Evolutionary conservation across 2,797 vertebrate genomes (phyloP).

Genomic region (Hirundo rustica): DNA sequence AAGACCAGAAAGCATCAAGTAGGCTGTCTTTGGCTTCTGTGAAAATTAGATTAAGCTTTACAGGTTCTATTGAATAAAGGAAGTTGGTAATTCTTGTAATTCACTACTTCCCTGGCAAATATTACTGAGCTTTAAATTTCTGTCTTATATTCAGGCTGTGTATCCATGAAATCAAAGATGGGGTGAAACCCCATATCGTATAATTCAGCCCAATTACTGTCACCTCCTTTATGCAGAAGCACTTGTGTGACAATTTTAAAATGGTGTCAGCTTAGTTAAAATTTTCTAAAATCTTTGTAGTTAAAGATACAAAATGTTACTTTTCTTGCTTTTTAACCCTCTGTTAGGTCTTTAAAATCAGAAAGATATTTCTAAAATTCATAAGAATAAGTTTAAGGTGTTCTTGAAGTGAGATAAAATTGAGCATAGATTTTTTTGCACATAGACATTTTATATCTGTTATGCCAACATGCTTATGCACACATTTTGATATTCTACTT

Average conservation of each 20-base stretch:
- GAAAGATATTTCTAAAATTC: neutral
- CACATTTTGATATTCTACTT: constrained; percentile 21
- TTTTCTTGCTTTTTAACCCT: neutral
- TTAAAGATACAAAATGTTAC: neutral
- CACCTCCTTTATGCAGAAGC: neutral
- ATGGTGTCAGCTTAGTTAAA: neutral
- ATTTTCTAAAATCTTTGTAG: neutral
- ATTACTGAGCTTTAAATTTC: neutral
- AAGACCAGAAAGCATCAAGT: neutral
- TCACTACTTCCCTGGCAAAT: neutral
- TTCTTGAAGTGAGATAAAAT: neutral
- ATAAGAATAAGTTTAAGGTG: neutral
- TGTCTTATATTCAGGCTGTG: neutral
- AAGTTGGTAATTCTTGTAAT: neutral
- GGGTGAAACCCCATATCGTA: neutral
- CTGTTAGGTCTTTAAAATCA: neutral
- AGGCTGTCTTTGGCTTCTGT: neutral
- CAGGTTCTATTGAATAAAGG: neutral
- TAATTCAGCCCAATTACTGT: neutral
- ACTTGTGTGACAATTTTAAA: neutral
- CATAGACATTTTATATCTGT: neutral
- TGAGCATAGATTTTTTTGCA: neutral
- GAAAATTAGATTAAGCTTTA: neutral
- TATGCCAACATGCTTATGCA: neutral
- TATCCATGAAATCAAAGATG: neutral